These are phyloP conservation scores for Rhopalosiphum nymphaeae DNA, from an alignment of 2,888 invertebrate genomes.

Conservation along the genomic window DNA sequence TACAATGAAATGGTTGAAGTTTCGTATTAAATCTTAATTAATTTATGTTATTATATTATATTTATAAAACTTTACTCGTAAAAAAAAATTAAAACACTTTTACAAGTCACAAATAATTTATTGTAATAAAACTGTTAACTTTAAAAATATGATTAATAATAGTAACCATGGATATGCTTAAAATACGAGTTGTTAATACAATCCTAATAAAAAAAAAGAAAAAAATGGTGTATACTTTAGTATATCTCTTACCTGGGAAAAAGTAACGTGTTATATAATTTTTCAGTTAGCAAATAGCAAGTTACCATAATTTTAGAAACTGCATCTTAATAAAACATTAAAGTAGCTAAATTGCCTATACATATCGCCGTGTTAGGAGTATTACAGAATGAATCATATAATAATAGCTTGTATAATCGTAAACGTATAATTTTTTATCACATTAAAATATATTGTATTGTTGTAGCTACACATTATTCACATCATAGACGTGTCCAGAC, in stretches of 20 bases:
- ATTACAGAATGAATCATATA: neutral
- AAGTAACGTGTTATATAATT: neutral
- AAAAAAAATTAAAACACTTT: neutral
- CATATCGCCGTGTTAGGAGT: constrained; percentile 35
- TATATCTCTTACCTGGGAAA: neutral
- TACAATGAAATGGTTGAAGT: constrained; percentile 2
- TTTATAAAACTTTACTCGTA: neutral
- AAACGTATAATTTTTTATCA: neutral
- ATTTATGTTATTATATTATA: neutral
- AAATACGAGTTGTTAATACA: neutral
- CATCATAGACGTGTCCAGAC: no score
- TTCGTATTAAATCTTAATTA: constrained; percentile 13
- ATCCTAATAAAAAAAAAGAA: neutral
- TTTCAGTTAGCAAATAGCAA: neutral
- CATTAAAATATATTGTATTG: neutral
- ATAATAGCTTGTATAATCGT: neutral
- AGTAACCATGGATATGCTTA: neutral
- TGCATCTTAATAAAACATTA: neutral
- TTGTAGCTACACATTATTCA: no score
- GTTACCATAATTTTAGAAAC: neutral
- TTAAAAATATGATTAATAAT: neutral
- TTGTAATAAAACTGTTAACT: neutral
- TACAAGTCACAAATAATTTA: neutral
- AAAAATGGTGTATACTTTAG: neutral
- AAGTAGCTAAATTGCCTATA: constrained; percentile 50